Percentiles rank a stretch among this genome's conserved stretches.
phyloP scores from a whole-genome alignment of 1,140 invertebrate species.

The Ceratina japonica region DNA sequence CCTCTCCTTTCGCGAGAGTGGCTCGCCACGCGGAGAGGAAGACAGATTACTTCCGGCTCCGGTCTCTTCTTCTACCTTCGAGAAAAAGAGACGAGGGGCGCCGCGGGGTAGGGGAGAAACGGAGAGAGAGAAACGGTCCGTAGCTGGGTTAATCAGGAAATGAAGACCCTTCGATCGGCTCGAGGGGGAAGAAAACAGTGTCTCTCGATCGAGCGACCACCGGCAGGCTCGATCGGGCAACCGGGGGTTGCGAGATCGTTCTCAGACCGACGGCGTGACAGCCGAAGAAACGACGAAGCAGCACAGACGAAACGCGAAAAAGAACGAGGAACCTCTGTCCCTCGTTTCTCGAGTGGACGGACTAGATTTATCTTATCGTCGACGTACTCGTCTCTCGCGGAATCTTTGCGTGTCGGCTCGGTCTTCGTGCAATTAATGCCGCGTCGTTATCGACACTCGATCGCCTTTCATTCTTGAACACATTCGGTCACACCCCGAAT shows the following conservation, averaged over 20 bases:
- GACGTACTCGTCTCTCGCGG: not conserved
- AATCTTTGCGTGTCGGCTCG: not conserved
- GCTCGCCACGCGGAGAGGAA: conserved; percentile 53
- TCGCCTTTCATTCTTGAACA: too few species aligned
- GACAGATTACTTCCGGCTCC: conserved; percentile 68
- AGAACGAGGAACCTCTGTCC: not conserved
- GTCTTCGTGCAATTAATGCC: not conserved
- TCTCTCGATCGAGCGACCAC: conserved; percentile 46
- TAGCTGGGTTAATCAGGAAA: conserved; percentile 60
- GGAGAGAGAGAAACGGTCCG: not conserved
- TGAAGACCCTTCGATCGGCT: conserved; percentile 62
- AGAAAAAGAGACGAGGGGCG: not conserved
- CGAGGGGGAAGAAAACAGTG: conserved; percentile 48
- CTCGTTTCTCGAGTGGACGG: not conserved
- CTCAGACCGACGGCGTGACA: conserved; percentile 1
- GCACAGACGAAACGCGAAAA: not conserved
- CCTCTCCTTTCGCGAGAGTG: conserved; percentile 47
- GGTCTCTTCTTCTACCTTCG: conserved; percentile 14
- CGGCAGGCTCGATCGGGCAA: conserved; percentile 53
- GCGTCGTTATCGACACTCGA: not conserved
- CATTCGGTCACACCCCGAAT: too few species aligned
- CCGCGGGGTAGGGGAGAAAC: not conserved
- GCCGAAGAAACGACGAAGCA: not conserved
- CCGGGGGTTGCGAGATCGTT: conserved; percentile 36
- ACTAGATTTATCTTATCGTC: not conserved